These are phyloP conservation scores for Lacerta bilineata DNA, from an alignment of 2,797 vertebrate species.

Conservation along the genomic window DNA sequence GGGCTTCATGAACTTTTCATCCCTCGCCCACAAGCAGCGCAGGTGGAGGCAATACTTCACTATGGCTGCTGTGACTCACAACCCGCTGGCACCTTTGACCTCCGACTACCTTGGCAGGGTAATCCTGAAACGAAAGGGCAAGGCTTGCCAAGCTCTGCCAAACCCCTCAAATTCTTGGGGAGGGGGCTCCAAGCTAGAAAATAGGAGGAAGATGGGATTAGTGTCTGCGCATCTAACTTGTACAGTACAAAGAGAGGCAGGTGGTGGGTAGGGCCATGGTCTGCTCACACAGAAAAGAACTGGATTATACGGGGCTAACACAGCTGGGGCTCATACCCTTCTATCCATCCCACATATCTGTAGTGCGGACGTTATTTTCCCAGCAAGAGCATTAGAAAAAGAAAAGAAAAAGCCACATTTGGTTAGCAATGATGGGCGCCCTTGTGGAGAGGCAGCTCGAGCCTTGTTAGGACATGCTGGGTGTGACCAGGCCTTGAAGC, in stretches of 20 bases:
- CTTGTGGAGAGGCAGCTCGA: not conserved
- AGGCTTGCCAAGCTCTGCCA: not conserved
- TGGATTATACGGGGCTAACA: conserved; percentile 66
- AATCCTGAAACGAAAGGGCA: not conserved
- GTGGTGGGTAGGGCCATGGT: conserved; percentile 21
- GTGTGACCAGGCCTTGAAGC: conserved; percentile 93
- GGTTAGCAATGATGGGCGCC: conserved; percentile 21
- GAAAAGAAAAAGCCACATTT: not conserved
- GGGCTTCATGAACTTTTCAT: not conserved
- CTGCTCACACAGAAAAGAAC: conserved; percentile 63
- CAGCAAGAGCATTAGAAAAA: conserved; percentile 61
- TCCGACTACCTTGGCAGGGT: not conserved
- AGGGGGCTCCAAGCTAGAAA: not conserved
- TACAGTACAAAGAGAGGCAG: not conserved
- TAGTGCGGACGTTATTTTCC: conserved; percentile 22
- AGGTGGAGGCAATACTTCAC: too few relatives aligned
- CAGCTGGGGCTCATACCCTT: conserved; percentile 12
- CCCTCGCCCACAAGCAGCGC: not conserved
- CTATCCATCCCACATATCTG: conserved; percentile 52
- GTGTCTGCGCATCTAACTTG: not conserved
- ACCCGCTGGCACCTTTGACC: not conserved
- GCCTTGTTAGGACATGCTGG: conserved; percentile 78
- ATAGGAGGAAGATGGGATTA: conserved; percentile 1
- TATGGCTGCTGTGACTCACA: not conserved
- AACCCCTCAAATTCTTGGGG: rapidly evolving